Base-by-base conservation (phyloP, 1,140 invertebrate genomes). In the Aphaenogaster floridana region DNA sequence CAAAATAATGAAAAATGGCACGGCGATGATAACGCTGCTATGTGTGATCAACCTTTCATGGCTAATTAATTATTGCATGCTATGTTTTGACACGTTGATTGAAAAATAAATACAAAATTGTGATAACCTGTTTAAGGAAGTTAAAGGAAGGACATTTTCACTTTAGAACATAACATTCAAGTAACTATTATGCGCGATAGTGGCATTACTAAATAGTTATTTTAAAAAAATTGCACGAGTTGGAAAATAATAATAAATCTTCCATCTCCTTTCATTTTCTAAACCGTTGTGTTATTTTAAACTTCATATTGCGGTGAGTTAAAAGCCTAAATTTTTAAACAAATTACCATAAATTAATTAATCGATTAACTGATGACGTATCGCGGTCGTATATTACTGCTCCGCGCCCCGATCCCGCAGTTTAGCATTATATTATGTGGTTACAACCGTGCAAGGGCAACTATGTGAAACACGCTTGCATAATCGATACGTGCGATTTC, bases 401-500 rank as follows among this genome's bases (percentile, higher is more conserved):
- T 78, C 17, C 64, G 17, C n/a, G 48, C 28, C 21, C n/a, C 39
- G 0, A 57, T 3, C 50, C 13, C n/a, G n/a, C 74, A 80, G 52
- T 87, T 81, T 71, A 77, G 15, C 15, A 57, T 86, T 79, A 86
- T 86, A 79, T 86, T 86, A 86, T 79, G 61, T 59, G 83, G 76
- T 86, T 86, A 66, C 48, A 79, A n/a, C 68, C n/a, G 42, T 39
- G 59, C 66, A 87, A 81, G 76, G 42, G 68, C 68, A 88, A 88
- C 86, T 74, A 87, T 79, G 86, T 84, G 69, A 88, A 88, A 87
- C 85, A 66, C 74, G 85, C 57, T 87, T 50, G 39, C 39, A 57
- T 39, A 88, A 88, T 87, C 86, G 52, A 81, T 81, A 88, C 39
- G 42, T 80, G 57, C n/a, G 42, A 79, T 88, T 88, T 80, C 57